Conservation (phyloP, 1,140 invertebrate genomes). For the Temnothorax nylanderi region DNA sequence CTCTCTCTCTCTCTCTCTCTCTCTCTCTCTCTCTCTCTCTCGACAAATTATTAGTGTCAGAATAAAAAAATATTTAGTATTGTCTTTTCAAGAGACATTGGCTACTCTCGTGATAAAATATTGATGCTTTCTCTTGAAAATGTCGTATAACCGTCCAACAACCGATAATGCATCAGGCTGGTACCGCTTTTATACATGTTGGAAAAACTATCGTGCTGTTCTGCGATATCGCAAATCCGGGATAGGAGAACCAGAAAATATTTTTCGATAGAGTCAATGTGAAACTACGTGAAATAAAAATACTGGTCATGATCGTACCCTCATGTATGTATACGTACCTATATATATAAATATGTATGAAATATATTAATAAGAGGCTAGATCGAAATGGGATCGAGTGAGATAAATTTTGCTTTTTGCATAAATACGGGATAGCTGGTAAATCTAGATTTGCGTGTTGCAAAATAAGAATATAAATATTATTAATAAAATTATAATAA, state of each 20-base stretch:
- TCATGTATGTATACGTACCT: background rate
- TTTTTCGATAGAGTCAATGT: constrained; percentile 37
- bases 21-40: background rate
- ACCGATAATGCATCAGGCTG: constrained; percentile 17
- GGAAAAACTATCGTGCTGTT: constrained; percentile 28
- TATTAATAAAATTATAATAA: background rate
- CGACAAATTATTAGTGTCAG: background rate
- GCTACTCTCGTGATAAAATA: constrained; percentile 8
- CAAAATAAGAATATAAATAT: background rate
- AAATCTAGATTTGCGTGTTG: background rate
- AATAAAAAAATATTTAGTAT: background rate
- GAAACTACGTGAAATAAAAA: constrained; percentile 32
- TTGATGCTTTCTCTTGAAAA: constrained; percentile 28
- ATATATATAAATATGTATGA: background rate
- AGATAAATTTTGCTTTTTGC: background rate
- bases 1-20: background rate
- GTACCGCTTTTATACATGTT: constrained; percentile 20
- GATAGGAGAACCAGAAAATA: background rate
- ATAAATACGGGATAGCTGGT: background rate
- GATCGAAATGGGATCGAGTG: background rate
- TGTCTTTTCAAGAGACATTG: constrained; percentile 8
- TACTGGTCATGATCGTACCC: background rate
- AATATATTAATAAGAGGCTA: constrained; percentile 2
- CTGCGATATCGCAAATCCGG: constrained; percentile 12
- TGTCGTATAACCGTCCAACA: background rate